These are phyloP conservation scores for Carposina sasakii DNA, from an alignment of 1,140 invertebrate genomes.

Conservation along the genomic window DNA sequence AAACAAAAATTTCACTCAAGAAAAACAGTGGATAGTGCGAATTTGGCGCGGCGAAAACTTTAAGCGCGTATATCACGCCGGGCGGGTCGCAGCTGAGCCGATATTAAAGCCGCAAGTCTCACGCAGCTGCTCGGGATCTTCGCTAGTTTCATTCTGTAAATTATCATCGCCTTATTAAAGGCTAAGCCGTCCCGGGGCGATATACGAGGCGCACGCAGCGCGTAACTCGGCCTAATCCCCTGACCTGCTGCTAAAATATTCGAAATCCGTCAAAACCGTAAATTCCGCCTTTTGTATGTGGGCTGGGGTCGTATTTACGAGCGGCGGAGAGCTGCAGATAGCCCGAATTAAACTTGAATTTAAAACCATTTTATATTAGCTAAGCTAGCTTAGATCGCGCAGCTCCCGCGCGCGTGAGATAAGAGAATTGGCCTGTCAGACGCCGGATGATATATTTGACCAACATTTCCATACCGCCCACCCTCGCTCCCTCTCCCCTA, in stretches of 20 bases:
- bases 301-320: conserved; percentile 48
- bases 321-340: conserved; percentile 53
- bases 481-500: conserved; percentile 49
- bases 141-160: conserved; percentile 26
- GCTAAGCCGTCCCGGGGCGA: conserved; percentile 22
- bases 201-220: conserved; percentile 19
- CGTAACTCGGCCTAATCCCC: conserved; percentile 48
- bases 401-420: conserved; percentile 73
- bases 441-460: conserved; percentile 89
- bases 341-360: conserved; percentile 70
- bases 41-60: conserved; percentile 9
- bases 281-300: conserved; percentile 60
- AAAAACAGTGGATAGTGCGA: too few relatives aligned
- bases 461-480: conserved; percentile 84
- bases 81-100: too few relatives aligned
- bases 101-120: conserved; percentile 15
- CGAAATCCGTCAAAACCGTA: conserved; percentile 62
- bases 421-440: conserved; percentile 91
- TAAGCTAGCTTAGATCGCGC: conserved; percentile 68
- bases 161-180: conserved; percentile 46
- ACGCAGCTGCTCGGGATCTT: neutral
- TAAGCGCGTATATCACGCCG: conserved; percentile 10
- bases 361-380: conserved; percentile 73
- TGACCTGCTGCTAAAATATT: conserved; percentile 50
- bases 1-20: too few relatives aligned